A percentile compares a stretch with the other conserved stretches of the same genome.
Evolutionary conservation across 2,797 vertebrate species (phyloP).

Genomic region (Periparus ater): DNA sequence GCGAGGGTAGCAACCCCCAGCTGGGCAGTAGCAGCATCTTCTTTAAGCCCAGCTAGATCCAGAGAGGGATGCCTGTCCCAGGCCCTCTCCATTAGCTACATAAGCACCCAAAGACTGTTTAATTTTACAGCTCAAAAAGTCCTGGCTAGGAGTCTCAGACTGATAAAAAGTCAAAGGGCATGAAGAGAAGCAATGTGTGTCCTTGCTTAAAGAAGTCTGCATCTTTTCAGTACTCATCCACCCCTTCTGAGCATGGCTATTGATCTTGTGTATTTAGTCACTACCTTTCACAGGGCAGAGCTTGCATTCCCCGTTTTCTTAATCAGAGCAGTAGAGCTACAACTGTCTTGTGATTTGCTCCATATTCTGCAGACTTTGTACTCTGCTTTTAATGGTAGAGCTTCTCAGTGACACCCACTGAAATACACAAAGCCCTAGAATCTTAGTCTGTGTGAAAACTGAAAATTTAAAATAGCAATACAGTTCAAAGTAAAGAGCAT

Average conservation of each 20-base stretch:
- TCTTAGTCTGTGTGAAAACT: background rate
- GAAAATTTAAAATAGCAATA: background rate
- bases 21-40: background rate
- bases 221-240: background rate
- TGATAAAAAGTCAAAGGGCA: background rate
- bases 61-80: background rate
- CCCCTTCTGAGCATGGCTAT: background rate
- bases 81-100: background rate
- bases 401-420: background rate
- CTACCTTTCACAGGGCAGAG: background rate
- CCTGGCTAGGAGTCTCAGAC: background rate
- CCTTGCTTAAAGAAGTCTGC: background rate
- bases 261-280: background rate
- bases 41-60: background rate
- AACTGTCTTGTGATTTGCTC: background rate
- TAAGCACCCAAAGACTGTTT: background rate
- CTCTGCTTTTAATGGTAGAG: background rate
- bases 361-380: background rate
- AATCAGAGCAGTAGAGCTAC: background rate
- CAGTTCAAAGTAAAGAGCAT: background rate
- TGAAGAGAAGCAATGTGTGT: background rate
- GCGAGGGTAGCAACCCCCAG: background rate
- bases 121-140: background rate
- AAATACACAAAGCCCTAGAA: background rate
- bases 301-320: background rate